phyloP scores from a whole-genome alignment of 2,888 invertebrate genomes.

The Oasisia sp. region DNA sequence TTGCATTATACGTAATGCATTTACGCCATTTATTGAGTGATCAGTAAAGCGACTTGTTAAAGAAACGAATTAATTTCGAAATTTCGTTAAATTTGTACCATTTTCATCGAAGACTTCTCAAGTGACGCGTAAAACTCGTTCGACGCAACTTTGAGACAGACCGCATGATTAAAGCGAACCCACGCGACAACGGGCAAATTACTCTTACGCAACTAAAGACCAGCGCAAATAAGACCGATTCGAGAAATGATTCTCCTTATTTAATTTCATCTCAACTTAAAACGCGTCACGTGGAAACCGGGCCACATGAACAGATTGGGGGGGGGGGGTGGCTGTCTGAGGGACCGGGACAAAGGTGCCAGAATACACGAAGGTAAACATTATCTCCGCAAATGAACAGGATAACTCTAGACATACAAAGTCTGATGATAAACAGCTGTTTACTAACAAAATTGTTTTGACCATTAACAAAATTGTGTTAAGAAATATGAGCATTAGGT shows the following conservation, averaged over 20 bases:
- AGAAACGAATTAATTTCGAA: neutral
- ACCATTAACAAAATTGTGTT: neutral
- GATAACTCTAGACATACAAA: too few relatives aligned
- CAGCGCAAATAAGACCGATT: neutral
- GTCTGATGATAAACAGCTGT: neutral
- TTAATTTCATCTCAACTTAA: neutral
- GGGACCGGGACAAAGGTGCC: neutral
- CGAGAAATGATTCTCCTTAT: conserved; percentile 17
- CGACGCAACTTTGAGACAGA: neutral
- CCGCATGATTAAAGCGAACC: neutral
- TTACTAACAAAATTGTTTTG: neutral
- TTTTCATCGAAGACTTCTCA: neutral
- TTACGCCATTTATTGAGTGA: neutral
- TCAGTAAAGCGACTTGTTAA: neutral
- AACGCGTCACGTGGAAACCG: neutral
- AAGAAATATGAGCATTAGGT: neutral
- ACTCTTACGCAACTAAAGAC: conserved; percentile 10
- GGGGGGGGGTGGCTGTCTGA: neutral
- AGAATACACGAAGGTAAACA: neutral
- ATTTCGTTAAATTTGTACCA: neutral
- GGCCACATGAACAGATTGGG: neutral
- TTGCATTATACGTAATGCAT: too few relatives aligned
- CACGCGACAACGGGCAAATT: neutral
- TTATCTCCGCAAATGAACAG: too few relatives aligned
- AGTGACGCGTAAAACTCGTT: neutral